Base-by-base conservation (phyloP, 2,113 vertebrate genomes). In the Otus sunia region DNA sequence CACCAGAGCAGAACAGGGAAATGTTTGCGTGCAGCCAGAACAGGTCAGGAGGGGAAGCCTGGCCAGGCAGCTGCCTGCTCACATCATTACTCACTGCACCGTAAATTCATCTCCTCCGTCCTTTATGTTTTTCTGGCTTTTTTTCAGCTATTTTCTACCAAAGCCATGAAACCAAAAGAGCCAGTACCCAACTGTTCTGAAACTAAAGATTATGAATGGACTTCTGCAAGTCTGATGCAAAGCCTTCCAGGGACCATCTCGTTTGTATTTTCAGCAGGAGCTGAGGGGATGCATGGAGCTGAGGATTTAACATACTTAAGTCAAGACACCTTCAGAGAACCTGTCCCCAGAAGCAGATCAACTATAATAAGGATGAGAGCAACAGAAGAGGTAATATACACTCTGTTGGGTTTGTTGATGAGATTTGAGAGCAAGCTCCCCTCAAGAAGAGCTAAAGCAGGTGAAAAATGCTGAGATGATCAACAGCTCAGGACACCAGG, bases 1-100 rank as follows among this genome's bases (percentile, higher is more conserved):
- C 90, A 86, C 17, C 74, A 58, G 59, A 84, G 59, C 90, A 92
- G 77, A 64, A 11, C 19, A 15, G 93, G 64, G 79, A 81, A 94
- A 68, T 78, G 95, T 39, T 72, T 77, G 90, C 4, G 0, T 15
- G 63, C 80, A 89, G 87, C 89, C 75, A 88, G 7, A 91, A 55
- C 83, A 55, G 93, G 88, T 37, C 95, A 89, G 78, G 45, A 87
- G 72, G 72, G 94, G 92, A 78, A 93, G 90, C 59, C 63, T 9
- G 30, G 95, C 86, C 94, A 88, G 82, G 88, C 96, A 94, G 90
- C 94, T 84, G 90, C 94, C 91, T 86, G 88, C 67, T 83, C 95
- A 56, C 86, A 58, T 68, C 80, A 32, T 95, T 95, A 89, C 76
- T 97, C 86, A 91, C 64, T 41, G 21, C 80, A 60, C 80, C 10